Conservation (phyloP, 2,113 vertebrate genomes). For the Leptodactylus fuscus region DNA sequence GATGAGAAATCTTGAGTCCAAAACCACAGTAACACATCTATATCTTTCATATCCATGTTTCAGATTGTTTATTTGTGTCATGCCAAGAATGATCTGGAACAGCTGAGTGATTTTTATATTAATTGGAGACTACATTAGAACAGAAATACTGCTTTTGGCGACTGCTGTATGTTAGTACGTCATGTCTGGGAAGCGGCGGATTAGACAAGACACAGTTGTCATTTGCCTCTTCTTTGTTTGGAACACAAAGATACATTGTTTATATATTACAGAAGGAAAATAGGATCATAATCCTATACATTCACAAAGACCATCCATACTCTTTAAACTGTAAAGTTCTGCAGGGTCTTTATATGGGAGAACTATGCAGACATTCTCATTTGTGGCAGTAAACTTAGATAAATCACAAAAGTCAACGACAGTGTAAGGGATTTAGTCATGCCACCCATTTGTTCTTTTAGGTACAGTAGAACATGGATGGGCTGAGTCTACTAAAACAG, state of each 20-base stretch:
- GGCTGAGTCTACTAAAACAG: too few species aligned
- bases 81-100: conserved; percentile 15
- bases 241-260: background rate
- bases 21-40: background rate
- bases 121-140: background rate
- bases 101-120: background rate
- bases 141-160: background rate
- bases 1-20: background rate
- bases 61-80: background rate
- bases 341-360: background rate
- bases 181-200: background rate
- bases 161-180: background rate
- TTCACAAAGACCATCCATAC: background rate
- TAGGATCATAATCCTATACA: background rate
- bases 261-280: background rate
- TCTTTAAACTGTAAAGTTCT: background rate
- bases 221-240: background rate
- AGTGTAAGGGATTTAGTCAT: background rate
- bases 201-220: conserved; percentile 2
- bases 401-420: background rate
- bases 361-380: background rate
- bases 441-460: too few species aligned
- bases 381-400: background rate
- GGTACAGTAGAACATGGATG: too few species aligned
- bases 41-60: background rate